A percentile compares a stretch with the other conserved stretches of the same genome.
Evolutionary conservation across 2,797 vertebrate genomes (phyloP).

Genomic region (Chaetophractus vellerosus): DNA sequence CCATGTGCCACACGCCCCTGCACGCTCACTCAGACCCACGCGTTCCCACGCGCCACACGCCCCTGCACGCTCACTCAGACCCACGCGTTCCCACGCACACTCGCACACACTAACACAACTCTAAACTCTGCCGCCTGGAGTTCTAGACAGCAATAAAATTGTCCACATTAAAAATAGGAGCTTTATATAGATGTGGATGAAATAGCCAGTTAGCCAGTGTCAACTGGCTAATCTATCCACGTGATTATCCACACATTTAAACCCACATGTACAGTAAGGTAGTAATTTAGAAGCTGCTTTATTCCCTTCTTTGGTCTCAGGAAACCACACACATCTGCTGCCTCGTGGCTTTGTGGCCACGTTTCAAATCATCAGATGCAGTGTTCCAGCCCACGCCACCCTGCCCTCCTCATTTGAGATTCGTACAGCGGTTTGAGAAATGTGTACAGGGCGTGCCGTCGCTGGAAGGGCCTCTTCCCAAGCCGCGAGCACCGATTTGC

Average conservation of each 20-base stretch:
- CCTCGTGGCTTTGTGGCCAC: accelerated
- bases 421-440: too few relatives aligned
- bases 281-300: too few relatives aligned
- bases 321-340: background rate
- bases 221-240: background rate
- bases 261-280: background rate
- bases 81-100: background rate
- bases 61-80: too few relatives aligned
- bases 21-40: too few relatives aligned
- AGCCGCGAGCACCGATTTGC: background rate
- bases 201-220: background rate
- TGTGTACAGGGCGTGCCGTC: too few relatives aligned
- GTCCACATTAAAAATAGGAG: background rate
- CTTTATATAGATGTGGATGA: background rate
- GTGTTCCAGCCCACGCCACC: background rate
- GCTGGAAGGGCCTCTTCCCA: background rate
- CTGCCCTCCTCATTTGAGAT: background rate
- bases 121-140: background rate
- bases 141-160: background rate
- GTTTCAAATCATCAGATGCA: background rate
- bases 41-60: background rate
- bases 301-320: accelerated
- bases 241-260: background rate
- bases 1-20: background rate
- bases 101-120: too few relatives aligned